Conservation (phyloP, 2,113 vertebrate genomes). For the Mastomys coucha region DNA sequence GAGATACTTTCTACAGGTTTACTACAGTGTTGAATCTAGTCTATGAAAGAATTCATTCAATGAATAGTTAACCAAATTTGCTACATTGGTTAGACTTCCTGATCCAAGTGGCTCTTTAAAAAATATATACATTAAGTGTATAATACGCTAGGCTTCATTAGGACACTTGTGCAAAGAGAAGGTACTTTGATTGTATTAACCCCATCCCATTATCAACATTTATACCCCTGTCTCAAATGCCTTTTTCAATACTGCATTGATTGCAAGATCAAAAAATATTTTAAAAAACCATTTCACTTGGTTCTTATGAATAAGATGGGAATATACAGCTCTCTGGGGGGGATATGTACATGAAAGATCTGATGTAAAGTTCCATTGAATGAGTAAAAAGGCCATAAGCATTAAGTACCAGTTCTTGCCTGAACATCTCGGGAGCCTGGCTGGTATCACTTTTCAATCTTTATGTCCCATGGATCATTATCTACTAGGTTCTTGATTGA, state of each 20-base stretch:
- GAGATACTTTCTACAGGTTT: neutral
- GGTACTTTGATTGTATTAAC: neutral
- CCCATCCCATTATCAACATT: neutral
- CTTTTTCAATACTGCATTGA: neutral
- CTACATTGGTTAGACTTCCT: neutral
- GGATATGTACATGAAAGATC: neutral
- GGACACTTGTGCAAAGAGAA: neutral
- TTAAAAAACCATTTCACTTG: neutral
- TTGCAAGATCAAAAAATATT: neutral
- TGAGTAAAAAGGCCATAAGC: neutral
- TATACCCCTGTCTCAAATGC: neutral
- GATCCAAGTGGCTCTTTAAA: neutral
- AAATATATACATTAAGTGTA: neutral
- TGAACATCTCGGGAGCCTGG: neutral
- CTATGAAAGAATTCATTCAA: neutral
- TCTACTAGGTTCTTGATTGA: neutral
- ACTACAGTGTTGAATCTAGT: neutral
- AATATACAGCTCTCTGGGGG: neutral
- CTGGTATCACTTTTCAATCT: neutral
- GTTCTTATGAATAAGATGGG: neutral
- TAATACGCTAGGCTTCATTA: neutral
- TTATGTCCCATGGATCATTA: neutral
- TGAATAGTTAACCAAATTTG: neutral
- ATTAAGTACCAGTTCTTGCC: neutral
- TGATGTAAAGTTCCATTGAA: neutral